These are phyloP conservation scores for Numenius arquata DNA, from an alignment of 2,113 vertebrate species.

Conservation along the genomic window DNA sequence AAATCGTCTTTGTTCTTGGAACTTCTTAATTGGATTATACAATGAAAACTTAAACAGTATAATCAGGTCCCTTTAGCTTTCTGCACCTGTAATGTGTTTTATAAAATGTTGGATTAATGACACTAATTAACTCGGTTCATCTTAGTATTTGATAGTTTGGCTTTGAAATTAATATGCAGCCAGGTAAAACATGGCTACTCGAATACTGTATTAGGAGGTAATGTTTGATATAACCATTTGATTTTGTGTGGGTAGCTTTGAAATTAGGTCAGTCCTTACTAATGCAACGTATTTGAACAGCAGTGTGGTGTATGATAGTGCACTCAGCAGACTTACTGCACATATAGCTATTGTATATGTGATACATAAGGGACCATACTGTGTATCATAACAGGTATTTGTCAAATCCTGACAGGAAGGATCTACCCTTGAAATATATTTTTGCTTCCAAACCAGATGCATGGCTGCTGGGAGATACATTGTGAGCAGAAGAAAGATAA, in stretches of 20 bases:
- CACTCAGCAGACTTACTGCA: background rate
- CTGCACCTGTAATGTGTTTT: background rate
- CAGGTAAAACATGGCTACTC: background rate
- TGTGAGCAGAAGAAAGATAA: background rate
- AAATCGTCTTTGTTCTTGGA: background rate
- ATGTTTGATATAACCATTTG: background rate
- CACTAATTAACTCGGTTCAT: background rate
- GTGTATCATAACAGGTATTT: background rate
- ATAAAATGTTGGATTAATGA: background rate
- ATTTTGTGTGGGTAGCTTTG: background rate
- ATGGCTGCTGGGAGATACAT: background rate
- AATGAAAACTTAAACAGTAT: background rate
- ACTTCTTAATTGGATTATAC: background rate
- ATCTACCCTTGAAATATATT: background rate
- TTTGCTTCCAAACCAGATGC: background rate
- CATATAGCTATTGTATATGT: background rate
- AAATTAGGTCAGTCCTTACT: conserved; percentile 17
- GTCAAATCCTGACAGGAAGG: background rate
- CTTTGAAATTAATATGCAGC: background rate
- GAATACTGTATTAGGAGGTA: background rate
- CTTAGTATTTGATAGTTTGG: background rate
- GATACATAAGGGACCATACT: background rate
- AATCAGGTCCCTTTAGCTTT: background rate
- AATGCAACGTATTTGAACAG: background rate
- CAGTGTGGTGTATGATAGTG: background rate